Evolutionary conservation across 2,888 invertebrate species (phyloP), one percentile per base, ranked within the genome.

Genomic region (Conomelus anceps): DNA sequence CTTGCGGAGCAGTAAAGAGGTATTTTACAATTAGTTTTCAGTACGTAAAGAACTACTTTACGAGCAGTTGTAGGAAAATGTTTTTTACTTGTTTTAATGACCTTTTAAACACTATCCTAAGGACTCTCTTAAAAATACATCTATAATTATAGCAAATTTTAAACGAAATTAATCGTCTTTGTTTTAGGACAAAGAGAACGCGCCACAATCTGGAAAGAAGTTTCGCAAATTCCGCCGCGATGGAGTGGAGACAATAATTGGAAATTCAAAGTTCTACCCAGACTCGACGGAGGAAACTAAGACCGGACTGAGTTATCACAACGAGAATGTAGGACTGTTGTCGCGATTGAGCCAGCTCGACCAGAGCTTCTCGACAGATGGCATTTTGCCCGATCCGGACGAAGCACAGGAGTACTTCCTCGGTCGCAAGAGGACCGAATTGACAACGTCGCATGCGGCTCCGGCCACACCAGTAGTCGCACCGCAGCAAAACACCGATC

Each of bases 171-270:
- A 22, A 41, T 84, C n/a, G n/a, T n/a, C n/a, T n/a, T n/a, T 88
- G 29, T 91, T 92, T 89, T 92, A 94, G 94, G 94, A 94, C 91
- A 94, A 94, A 92, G 94, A 94, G 92, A 94, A 94, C 91, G 93
- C 93, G 85, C 94, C 94, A 90, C 91, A 92, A 84, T 91, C 92
- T 90, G 93, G 93, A 22, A 94, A 94, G 91, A 94, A 94, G 91
- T 91, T 93, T 84, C 92, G 93, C 84, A 93, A 94, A 91, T 92
- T 92, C 17, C 92, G 93, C 7, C 92, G 92, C 24, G 92, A 92
- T 41, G 92, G 92, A 11, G 92, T 91, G 26, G 92, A 92, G 90
- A 92, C 91, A 88, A 93, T 88, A n/a, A 89, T 85, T 24, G 91
- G 91, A 34, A 91, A 90, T 86, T 89, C 90, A 17, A 90, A 90